Evolutionary conservation across 2,113 vertebrate genomes (phyloP).

Genomic region (Psittacula cyanocephala): DNA sequence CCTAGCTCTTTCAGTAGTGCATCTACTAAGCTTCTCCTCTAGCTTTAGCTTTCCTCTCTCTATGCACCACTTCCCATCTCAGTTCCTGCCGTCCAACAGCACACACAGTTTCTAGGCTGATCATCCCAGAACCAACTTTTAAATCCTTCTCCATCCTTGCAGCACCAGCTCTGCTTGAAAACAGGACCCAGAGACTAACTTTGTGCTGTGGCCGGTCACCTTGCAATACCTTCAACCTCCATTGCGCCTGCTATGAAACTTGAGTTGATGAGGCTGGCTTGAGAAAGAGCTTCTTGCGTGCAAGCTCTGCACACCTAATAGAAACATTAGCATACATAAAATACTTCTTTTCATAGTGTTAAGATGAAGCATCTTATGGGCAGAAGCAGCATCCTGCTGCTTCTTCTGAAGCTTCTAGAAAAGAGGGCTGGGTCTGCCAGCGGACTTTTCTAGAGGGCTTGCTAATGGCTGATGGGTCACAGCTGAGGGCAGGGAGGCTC

Average conservation of each 20-base stretch:
- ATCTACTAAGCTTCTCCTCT: background rate
- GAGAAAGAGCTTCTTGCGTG: accelerated
- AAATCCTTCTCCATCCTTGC: background rate
- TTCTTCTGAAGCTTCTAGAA: background rate
- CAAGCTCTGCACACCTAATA: accelerated
- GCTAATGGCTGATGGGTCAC: background rate
- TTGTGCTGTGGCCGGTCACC: accelerated
- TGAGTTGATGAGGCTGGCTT: accelerated
- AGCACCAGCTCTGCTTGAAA: background rate
- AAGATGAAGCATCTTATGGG: accelerated
- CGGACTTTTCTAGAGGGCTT: background rate
- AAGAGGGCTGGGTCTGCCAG: accelerated
- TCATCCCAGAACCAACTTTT: background rate
- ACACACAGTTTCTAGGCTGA: accelerated
- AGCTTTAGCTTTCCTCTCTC: background rate
- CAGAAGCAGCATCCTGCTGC: accelerated
- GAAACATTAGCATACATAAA: accelerated
- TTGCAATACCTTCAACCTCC: background rate
- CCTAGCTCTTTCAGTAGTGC: background rate
- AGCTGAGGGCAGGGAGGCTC: background rate
- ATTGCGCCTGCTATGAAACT: accelerated
- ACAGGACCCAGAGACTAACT: background rate
- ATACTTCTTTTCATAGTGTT: accelerated
- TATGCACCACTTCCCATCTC: too few species aligned
- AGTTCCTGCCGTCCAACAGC: background rate